Conservation (phyloP, 1,140 invertebrate genomes). For the Procambarus clarkii region DNA sequence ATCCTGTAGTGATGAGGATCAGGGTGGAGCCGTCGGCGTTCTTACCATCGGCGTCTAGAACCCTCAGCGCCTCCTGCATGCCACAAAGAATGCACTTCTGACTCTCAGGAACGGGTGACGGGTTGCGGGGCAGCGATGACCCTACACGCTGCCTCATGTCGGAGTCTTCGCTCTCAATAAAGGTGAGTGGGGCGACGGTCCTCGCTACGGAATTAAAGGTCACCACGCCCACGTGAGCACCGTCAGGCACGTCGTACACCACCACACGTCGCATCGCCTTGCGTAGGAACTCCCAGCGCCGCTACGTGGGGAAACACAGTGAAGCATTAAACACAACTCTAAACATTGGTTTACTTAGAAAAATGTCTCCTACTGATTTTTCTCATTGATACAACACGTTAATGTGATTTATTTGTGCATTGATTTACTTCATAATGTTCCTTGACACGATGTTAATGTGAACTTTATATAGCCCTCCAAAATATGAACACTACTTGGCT, state of each 20-base stretch:
- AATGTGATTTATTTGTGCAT: too few species aligned
- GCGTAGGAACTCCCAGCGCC: slow-evolving; percentile 69
- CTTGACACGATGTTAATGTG: too few species aligned
- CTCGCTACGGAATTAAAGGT: slow-evolving; percentile 66
- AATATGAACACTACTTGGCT: too few species aligned
- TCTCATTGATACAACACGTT: too few species aligned
- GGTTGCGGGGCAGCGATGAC: slow-evolving; percentile 64
- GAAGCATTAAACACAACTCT: too few species aligned
- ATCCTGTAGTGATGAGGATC: slow-evolving; percentile 63
- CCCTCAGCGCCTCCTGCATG: slow-evolving; percentile 50
- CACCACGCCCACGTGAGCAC: slow-evolving; percentile 62
- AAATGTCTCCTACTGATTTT: too few species aligned
- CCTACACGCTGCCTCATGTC: slow-evolving; percentile 67
- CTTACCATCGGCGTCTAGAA: slow-evolving; percentile 32
- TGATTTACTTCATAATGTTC: too few species aligned
- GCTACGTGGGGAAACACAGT: slow-evolving; percentile 30
- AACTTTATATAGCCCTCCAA: too few species aligned
- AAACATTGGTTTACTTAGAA: too few species aligned
- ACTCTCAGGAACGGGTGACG: slow-evolving; percentile 67
- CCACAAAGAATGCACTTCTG: slow-evolving; percentile 64
- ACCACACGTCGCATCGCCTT: slow-evolving; percentile 70
- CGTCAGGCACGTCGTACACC: slow-evolving; percentile 67
- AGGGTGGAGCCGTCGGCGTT: slow-evolving; percentile 54
- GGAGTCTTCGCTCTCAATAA: slow-evolving; percentile 64
- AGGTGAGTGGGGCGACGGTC: slow-evolving; percentile 63